Evolutionary conservation across 2,797 vertebrate species (phyloP), one percentile per base, ranked within the genome.

Genomic region (Hydrophis major): DNA sequence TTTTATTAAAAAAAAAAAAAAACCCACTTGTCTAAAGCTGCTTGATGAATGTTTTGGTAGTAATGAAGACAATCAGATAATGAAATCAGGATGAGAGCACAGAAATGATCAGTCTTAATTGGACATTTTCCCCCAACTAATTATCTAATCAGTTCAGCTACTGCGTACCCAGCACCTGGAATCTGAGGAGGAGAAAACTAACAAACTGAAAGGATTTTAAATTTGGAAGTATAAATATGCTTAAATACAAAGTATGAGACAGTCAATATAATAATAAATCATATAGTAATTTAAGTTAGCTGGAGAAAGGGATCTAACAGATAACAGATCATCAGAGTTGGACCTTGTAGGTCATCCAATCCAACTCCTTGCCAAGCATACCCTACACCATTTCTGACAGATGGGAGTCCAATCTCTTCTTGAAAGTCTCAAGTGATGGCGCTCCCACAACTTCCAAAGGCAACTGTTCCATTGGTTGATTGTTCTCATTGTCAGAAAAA

Each of bases 61-160:
- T 91, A 93, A 93, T 86, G 87, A 89, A 91, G 87, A 93, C 60
- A 91, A 93, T 93, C 90, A 93, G 90, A 91, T 93, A 93, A 91
- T 83, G 93, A 93, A 93, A 93, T 91, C 90, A 93, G 55, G 66
- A 89, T 89, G 87, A 93, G 90, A 93, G 93, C 78, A 74, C 87
- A 93, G 90, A 93, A 93, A 93, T 63, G 63, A 89, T 89, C 90
- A 56, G 69, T n/a, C 93, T 91, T 93, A 93, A 91, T 93, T 93
- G 93, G 66, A 83, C 86, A 88, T 37, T 47, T 50, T n/a, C 16
- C 56, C 86, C 50, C 56, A 89, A 55, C 69, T 89, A 89, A 91
- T 93, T 93, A 93, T 91, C 87, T 93, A 93, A 93, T 93, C 93
- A 93, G 69, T 89, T 93, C 86, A 86, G 89, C 90, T 37, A 32